These are phyloP conservation scores for Phania funesta DNA, from an alignment of 2,888 invertebrate genomes.

Conservation along the genomic window DNA sequence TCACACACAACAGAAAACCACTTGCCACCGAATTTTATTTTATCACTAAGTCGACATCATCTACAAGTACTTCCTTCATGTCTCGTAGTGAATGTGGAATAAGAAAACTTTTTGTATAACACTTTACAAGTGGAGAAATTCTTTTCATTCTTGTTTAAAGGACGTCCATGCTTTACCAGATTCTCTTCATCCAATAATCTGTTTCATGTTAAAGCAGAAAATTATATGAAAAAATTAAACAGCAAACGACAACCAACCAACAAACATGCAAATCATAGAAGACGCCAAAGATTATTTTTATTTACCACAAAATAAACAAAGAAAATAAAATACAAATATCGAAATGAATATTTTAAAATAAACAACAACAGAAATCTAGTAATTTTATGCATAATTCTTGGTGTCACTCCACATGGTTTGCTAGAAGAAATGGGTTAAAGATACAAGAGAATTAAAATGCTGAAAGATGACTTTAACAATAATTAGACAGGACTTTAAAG, in stretches of 20 bases:
- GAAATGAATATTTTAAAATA: conserved; percentile 10
- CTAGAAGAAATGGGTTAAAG: conserved; percentile 26
- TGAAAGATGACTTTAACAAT: conserved; percentile 18
- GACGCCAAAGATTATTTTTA: conserved; percentile 15
- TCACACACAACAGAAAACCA: not conserved
- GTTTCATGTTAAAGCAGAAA: not conserved
- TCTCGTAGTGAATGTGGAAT: conserved; percentile 10
- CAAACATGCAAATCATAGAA: conserved; percentile 16
- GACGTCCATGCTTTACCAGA: not conserved
- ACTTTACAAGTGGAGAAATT: not conserved
- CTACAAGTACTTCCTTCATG: conserved; percentile 21
- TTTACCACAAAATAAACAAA: too few relatives aligned
- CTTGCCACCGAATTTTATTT: conserved; percentile 7
- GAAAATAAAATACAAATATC: conserved; percentile 13
- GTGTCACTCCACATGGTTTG: not conserved
- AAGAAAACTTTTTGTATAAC: conserved; percentile 32
- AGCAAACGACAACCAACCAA: not conserved
- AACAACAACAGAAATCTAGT: not conserved
- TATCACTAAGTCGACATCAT: not conserved
- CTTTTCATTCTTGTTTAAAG: conserved; percentile 12
- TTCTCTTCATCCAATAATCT: not conserved
- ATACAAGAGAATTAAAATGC: conserved; percentile 6
- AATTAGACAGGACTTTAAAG: conserved; percentile 45
- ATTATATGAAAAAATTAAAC: not conserved
- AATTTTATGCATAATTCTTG: conserved; percentile 28